Evolutionary conservation across 2,113 vertebrate genomes (phyloP).

Genomic region (Cavia aperea): DNA sequence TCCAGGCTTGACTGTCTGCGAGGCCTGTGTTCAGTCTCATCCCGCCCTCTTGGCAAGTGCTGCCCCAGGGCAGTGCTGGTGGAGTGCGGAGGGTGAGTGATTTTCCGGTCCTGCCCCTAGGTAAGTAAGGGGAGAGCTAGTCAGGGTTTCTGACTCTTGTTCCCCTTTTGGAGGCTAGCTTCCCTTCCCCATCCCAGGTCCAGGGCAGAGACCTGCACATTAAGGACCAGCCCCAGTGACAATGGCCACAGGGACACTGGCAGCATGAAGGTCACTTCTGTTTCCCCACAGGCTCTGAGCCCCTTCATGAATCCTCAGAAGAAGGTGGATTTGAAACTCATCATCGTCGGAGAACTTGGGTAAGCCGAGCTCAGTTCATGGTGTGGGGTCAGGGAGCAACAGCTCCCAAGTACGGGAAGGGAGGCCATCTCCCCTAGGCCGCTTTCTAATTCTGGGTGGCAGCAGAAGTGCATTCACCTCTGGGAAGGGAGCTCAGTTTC

Average conservation of each 20-base stretch:
- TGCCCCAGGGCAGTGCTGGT: neutral
- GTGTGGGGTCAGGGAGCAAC: neutral
- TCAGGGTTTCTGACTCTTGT: neutral
- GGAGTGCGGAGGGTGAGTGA: neutral
- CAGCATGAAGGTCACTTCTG: neutral
- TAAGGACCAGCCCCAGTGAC: neutral
- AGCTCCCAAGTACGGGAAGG: neutral
- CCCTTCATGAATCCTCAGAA: conserved; percentile 76
- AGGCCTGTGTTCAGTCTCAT: neutral
- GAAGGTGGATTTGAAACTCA: conserved; percentile 83
- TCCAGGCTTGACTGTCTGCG: neutral
- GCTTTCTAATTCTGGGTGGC: neutral
- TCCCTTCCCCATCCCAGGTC: neutral
- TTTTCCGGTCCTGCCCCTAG: neutral
- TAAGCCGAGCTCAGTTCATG: conserved; percentile 54
- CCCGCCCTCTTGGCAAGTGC: neutral
- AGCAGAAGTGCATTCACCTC: neutral
- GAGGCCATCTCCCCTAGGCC: neutral
- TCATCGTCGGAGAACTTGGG: conserved; percentile 82
- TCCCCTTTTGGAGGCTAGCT: neutral
- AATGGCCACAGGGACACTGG: neutral
- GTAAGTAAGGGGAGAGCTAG: neutral
- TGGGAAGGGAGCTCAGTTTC: neutral
- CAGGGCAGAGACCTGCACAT: neutral
- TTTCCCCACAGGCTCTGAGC: conserved; percentile 51